Evolutionary conservation across 2,797 vertebrate species (phyloP).

Genomic region (Xiphophorus birchmanni): DNA sequence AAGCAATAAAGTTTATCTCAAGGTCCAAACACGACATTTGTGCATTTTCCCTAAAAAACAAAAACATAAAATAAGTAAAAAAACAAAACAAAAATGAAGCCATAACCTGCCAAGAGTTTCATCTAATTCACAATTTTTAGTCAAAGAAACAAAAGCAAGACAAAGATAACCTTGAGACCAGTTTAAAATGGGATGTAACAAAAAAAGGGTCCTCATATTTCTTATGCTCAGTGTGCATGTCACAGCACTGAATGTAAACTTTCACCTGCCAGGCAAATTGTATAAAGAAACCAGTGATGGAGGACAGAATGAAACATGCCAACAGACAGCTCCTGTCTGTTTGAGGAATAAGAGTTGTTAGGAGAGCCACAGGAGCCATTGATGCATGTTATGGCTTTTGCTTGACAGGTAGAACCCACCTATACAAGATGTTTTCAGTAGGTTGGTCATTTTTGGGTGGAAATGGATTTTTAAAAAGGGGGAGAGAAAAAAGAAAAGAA

Average conservation of each 20-base stretch:
- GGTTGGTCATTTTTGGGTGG: slow-evolving; percentile 26
- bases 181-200: slow-evolving; percentile 14
- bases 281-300: slow-evolving; percentile 55
- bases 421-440: slow-evolving; percentile 27
- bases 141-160: slow-evolving; percentile 19
- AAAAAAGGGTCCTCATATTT: slow-evolving; percentile 23
- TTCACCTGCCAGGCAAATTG: slow-evolving; percentile 49
- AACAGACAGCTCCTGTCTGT: slow-evolving; percentile 47
- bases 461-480: slow-evolving; percentile 6
- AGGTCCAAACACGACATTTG: slow-evolving; percentile 20
- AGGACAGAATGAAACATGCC: slow-evolving; percentile 60
- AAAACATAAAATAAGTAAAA: slow-evolving; percentile 15
- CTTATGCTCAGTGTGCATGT: slow-evolving; percentile 40
- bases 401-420: slow-evolving; percentile 32
- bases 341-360: slow-evolving; percentile 55
- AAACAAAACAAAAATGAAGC: slow-evolving; percentile 35
- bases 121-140: slow-evolving; percentile 26
- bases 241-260: slow-evolving; percentile 54
- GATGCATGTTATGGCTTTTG: slow-evolving; percentile 63
- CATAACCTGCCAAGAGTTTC: slow-evolving; percentile 22
- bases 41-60: slow-evolving; percentile 37
- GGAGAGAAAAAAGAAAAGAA: slow-evolving; percentile 4
- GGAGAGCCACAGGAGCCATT: slow-evolving; percentile 49
- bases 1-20: slow-evolving; percentile 5
- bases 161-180: slow-evolving; percentile 8